phyloP scores from a whole-genome alignment of 1,140 invertebrate genomes.

The Bombyx mandarina region DNA sequence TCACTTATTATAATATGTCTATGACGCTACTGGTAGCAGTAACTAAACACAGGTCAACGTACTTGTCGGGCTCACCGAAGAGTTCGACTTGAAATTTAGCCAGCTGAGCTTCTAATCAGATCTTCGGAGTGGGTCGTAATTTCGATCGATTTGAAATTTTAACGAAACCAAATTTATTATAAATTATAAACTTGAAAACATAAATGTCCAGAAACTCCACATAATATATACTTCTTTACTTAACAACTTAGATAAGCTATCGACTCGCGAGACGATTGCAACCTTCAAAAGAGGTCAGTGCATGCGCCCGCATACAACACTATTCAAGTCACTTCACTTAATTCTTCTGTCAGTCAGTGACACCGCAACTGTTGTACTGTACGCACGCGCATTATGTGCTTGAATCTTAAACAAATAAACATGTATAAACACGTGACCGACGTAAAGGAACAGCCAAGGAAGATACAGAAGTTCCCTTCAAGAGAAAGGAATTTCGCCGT shows the following conservation, averaged over 20 bases:
- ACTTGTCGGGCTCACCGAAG: too few relatives aligned
- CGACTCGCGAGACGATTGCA: conserved; percentile 10
- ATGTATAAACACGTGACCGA: conserved; percentile 40
- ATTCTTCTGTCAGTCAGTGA: conserved; percentile 1
- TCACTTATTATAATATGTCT: too few relatives aligned
- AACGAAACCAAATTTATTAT: not conserved
- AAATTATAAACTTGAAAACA: not conserved
- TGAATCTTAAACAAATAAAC: conserved; percentile 55
- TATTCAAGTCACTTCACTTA: not conserved
- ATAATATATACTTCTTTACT: not conserved
- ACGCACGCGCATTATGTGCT: conserved; percentile 35
- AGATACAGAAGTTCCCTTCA: conserved; percentile 77
- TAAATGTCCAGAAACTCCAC: not conserved
- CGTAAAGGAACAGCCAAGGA: conserved; percentile 39
- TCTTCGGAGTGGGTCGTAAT: not conserved
- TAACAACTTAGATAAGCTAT: conserved; percentile 9
- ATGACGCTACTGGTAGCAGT: too few relatives aligned
- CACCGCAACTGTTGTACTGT: conserved; percentile 3
- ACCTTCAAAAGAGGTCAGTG: conserved; percentile 16
- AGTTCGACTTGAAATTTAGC: too few relatives aligned
- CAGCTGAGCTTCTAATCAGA: too few relatives aligned
- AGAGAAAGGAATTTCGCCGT: conserved; percentile 78
- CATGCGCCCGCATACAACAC: conserved; percentile 12
- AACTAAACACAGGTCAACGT: too few relatives aligned
- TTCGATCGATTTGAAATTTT: not conserved